A percentile compares a stretch with the other conserved stretches of the same genome.
Evolutionary conservation across 2,888 invertebrate species (phyloP).

Genomic region (Operophtera brumata): DNA sequence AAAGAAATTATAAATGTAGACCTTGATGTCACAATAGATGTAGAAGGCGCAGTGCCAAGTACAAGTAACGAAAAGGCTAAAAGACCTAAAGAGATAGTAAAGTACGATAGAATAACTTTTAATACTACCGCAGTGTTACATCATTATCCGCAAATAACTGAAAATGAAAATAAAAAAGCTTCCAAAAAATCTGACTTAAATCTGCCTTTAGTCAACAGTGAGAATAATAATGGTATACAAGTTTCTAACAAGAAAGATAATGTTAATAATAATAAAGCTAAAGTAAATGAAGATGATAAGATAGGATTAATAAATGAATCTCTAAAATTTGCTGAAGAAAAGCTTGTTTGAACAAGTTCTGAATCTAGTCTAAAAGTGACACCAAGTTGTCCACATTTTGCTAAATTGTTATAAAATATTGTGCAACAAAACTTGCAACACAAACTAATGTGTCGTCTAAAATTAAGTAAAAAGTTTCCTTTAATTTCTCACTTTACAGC

Average conservation of each 20-base stretch:
- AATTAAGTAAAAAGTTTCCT: no score
- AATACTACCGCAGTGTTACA: conserved; percentile 73
- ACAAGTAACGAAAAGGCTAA: conserved; percentile 57
- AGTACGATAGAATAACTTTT: conserved; percentile 73
- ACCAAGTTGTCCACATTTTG: conserved; percentile 2
- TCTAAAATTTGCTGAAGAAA: conserved; percentile 72
- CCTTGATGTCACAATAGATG: conserved; percentile 43
- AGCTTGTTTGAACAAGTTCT: conserved; percentile 63
- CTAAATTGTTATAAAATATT: neutral
- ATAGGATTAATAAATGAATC: conserved; percentile 57
- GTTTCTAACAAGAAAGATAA: conserved; percentile 48
- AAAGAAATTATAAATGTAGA: conserved; percentile 59
- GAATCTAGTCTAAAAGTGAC: neutral
- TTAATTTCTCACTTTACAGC: neutral
- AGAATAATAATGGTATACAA: conserved; percentile 59
- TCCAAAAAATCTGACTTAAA: conserved; percentile 62
- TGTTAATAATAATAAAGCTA: conserved; percentile 61
- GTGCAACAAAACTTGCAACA: no score
- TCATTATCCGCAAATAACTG: conserved; percentile 69
- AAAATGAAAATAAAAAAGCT: conserved; percentile 41
- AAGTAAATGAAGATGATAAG: conserved; percentile 44
- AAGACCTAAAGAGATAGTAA: conserved; percentile 63
- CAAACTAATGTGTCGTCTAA: no score
- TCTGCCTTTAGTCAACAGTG: conserved; percentile 42
- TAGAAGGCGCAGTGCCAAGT: conserved; percentile 60